phyloP scores from a whole-genome alignment of 2,888 invertebrate species.

The Polydrusus pterygomalis region DNA sequence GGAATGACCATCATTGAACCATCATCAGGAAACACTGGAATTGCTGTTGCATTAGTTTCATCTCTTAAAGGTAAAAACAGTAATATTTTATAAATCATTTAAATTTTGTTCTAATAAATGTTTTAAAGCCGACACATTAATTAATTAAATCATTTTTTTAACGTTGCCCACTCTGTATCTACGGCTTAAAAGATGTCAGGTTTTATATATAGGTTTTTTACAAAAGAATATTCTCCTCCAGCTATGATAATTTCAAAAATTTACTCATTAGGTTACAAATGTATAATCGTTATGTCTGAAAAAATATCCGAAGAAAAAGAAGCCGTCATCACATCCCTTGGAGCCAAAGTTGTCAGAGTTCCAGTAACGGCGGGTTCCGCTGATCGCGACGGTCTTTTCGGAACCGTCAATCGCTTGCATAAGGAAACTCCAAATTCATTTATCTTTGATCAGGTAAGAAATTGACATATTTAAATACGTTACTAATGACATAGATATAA shows the following conservation, averaged over 20 bases:
- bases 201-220: too few species aligned
- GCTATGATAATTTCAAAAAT: too few species aligned
- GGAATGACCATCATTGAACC: slow-evolving; percentile 97
- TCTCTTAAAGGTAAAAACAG: slow-evolving; percentile 84
- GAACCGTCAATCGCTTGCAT: slow-evolving; percentile 86
- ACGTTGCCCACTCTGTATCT: too few species aligned
- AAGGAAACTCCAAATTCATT: slow-evolving; percentile 92
- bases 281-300: slow-evolving; percentile 97
- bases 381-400: slow-evolving; percentile 91
- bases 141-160: too few species aligned
- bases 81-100: not conserved
- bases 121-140: too few species aligned
- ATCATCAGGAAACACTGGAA: slow-evolving; percentile 89
- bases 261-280: slow-evolving; percentile 90
- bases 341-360: slow-evolving; percentile 95
- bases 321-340: slow-evolving; percentile 88
- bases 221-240: too few species aligned
- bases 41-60: slow-evolving; percentile 94
- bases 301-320: slow-evolving; percentile 99
- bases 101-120: not conserved
- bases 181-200: too few species aligned
- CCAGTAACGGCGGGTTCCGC: slow-evolving; percentile 94
- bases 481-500: too few species aligned
- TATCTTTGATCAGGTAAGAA: slow-evolving; percentile 89
- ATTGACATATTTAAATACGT: not conserved